A percentile compares a stretch with the other conserved stretches of the same genome.
These are phyloP conservation scores for Dusona sp. DNA, from an alignment of 2,888 invertebrate species.

Conservation along the genomic window DNA sequence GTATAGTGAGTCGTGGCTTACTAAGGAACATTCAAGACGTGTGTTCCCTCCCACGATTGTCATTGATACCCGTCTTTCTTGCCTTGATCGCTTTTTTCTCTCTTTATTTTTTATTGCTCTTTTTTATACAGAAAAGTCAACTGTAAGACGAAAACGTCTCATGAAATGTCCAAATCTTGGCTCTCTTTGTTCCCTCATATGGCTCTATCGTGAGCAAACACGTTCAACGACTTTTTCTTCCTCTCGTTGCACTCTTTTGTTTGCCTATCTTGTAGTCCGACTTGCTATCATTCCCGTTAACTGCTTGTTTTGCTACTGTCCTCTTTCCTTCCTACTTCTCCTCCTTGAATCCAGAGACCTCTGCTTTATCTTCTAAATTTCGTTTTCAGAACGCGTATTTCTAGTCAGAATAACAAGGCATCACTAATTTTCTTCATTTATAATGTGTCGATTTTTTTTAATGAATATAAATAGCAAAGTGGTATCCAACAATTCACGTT, in stretches of 20 bases:
- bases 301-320: background rate
- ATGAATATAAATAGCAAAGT: background rate
- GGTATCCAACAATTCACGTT: background rate
- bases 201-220: slow-evolving; percentile 7
- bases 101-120: background rate
- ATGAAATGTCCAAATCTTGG: background rate
- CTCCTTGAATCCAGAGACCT: background rate
- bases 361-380: background rate
- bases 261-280: slow-evolving; percentile 10
- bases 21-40: slow-evolving; percentile 52
- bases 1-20: slow-evolving; percentile 17
- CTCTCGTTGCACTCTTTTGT: slow-evolving; percentile 9
- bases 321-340: background rate
- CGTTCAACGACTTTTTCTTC: slow-evolving; percentile 8
- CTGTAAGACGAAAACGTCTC: slow-evolving; percentile 23
- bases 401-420: background rate
- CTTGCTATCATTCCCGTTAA: background rate
- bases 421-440: background rate
- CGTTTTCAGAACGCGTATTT: background rate
- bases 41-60: slow-evolving; percentile 56
- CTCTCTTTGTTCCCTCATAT: slow-evolving; percentile 19
- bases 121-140: slow-evolving; percentile 16
- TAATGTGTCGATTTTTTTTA: background rate
- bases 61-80: slow-evolving; percentile 32
- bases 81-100: slow-evolving; percentile 17